Evolutionary conservation across 37 sponge, comb jelly and placozoan genomes (phyloP).

Genomic region (Theonella swinhoei): DNA sequence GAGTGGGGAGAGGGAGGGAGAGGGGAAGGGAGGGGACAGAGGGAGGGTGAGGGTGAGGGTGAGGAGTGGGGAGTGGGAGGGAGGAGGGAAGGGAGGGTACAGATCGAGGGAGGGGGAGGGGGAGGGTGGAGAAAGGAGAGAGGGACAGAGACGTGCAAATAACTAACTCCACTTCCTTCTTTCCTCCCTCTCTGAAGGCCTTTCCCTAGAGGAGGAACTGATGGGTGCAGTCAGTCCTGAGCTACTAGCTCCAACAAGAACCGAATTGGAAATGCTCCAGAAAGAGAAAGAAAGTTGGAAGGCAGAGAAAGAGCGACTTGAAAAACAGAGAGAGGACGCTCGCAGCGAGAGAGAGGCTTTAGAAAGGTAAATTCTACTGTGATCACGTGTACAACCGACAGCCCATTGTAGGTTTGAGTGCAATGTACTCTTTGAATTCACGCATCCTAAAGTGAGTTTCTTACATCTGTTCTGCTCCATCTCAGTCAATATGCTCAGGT

Average conservation of each 20-base stretch:
- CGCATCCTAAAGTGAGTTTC: neutral
- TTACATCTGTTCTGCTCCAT: neutral
- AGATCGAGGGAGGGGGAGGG: neutral
- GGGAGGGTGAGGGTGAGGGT: neutral
- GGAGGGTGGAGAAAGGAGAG: neutral
- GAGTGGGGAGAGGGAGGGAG: too few species aligned
- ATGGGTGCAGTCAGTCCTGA: constrained; percentile 15
- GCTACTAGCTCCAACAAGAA: constrained; percentile 13
- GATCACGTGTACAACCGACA: neutral
- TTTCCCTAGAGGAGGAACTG: constrained; percentile 33
- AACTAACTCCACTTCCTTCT: neutral
- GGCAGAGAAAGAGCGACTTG: constrained; percentile 15
- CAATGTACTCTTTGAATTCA: neutral
- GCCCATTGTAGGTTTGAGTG: too few species aligned
- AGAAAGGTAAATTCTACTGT: constrained; percentile 32
- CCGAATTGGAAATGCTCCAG: constrained; percentile 62
- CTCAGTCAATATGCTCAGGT: constrained; percentile 38
- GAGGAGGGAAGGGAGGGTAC: neutral
- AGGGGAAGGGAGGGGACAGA: neutral
- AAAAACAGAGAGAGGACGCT: constrained; percentile 15
- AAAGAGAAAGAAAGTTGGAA: constrained; percentile 48
- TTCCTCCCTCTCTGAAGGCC: neutral
- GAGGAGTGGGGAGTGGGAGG: neutral
- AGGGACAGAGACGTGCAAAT: neutral
- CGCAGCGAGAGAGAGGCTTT: constrained; percentile 49